Base-by-base conservation (phyloP, 2,797 vertebrate species). In the Trachurus trachurus region DNA sequence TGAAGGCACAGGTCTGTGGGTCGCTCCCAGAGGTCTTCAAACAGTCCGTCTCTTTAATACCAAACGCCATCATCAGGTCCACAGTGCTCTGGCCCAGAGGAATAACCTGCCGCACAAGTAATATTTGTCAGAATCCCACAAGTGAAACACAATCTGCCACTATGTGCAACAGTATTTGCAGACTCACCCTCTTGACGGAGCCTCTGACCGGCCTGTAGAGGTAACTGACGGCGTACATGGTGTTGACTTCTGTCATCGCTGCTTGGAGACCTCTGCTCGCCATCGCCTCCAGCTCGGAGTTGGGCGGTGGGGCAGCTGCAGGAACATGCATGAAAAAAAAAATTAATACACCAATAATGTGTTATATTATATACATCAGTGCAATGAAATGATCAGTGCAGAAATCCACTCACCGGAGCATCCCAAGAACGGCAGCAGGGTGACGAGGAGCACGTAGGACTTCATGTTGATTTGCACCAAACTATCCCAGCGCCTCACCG, bases 11-110 rank as follows among this genome's bases (percentile, higher is more conserved):
- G 0, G 66, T 85, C 75, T 61, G 88, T 6, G 89, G 84, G 29
- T 94, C 69, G 0, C 10, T 39, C 13, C 61, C 40, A 29, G 91
- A 89, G 2, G 29, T 19, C 78, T 90, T 94, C 13, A 34, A 37
- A 65, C 94, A 94, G 65, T 78, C 73, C 0, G 94, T 94, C 76
- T 94, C 91, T 71, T 84, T 92, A 17, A 93, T 74, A 1, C 9
- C 56, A 58, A 95, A 94, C 17, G 13, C 66, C 74, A 94, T 72
- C 71, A 89, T 29, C 82, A 95, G 74, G 74, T 95, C 91, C 3
- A 72, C 56, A 0, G 67, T 81, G 73, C 90, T 74, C 68, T 34
- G 17, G 58, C 86, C 91, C 16, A 81, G 0, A 0, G 85, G 86
- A 37, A 90, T 37, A 22, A 93, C 86, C 94, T 95, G 74, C 4